Conservation (phyloP, 2,113 vertebrate genomes). For the Danionella cerebrum region DNA sequence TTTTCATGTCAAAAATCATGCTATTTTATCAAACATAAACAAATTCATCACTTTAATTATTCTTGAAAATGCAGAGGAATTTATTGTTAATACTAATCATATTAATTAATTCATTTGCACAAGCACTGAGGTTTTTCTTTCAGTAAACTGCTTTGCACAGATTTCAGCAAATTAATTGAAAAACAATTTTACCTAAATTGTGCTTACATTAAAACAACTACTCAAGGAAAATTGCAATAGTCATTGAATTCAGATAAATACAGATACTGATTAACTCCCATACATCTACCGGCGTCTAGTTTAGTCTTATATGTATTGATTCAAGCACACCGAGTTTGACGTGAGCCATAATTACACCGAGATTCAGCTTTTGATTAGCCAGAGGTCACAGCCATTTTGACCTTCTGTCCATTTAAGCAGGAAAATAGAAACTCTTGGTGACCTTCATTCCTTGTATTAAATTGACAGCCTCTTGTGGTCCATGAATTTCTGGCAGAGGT, state of each 20-base stretch:
- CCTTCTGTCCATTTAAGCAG: background rate
- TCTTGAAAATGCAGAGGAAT: too few species aligned
- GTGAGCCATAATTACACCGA: constrained; percentile 41
- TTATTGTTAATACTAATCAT: too few species aligned
- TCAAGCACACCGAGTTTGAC: constrained; percentile 28
- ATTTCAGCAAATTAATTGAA: too few species aligned
- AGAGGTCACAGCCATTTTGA: constrained; percentile 20
- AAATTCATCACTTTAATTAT: too few species aligned
- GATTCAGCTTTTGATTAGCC: constrained; percentile 28
- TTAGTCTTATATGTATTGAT: constrained; percentile 38
- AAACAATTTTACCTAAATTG: too few species aligned
- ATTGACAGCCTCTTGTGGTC: background rate
- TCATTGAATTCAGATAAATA: constrained; percentile 35
- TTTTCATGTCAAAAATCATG: too few species aligned
- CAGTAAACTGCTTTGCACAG: too few species aligned
- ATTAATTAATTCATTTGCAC: too few species aligned
- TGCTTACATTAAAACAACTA: constrained; percentile 29
- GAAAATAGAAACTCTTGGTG: background rate
- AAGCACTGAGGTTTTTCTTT: too few species aligned
- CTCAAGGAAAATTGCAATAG: constrained; percentile 38
- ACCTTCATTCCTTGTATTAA: background rate
- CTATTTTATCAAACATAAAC: too few species aligned
- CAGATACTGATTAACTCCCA: constrained; percentile 44
- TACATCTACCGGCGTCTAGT: constrained; percentile 24
- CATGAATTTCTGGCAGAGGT: background rate